Evolutionary conservation across 2,113 vertebrate genomes (phyloP).

Genomic region (Entelurus aequoreus): DNA sequence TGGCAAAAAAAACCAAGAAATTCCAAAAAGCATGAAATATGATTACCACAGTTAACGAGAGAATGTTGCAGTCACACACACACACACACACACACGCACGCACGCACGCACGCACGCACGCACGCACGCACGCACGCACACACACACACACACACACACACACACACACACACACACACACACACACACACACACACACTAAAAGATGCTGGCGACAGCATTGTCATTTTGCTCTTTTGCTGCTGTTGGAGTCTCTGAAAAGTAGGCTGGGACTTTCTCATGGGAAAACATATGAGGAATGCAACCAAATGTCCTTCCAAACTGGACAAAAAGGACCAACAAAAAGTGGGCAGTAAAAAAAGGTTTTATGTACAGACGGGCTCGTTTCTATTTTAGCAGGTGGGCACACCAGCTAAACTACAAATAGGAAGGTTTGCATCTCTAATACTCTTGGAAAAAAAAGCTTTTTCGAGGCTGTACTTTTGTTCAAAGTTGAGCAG

Average conservation of each 20-base stretch:
- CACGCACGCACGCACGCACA: neutral
- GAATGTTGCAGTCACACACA: conserved; percentile 12
- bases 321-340: conserved; percentile 14
- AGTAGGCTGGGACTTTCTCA: conserved; percentile 51
- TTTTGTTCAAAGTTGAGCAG: too few species aligned
- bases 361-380: conserved; percentile 12
- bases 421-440: too few species aligned
- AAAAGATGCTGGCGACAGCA: conserved; percentile 1
- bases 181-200: neutral
- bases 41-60: conserved; percentile 19
- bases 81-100: neutral
- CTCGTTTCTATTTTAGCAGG: neutral
- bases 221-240: conserved; percentile 20
- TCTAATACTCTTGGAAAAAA: too few species aligned
- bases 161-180: too few species aligned
- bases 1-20: neutral
- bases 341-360: conserved; percentile 27
- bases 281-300: conserved; percentile 51
- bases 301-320: conserved; percentile 36
- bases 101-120: neutral
- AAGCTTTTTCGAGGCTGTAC: too few species aligned
- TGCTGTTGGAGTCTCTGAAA: conserved; percentile 18
- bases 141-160: neutral
- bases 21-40: neutral
- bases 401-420: neutral